These are phyloP conservation scores for Cephonodes hylas DNA, from an alignment of 2,888 invertebrate genomes.

Conservation along the genomic window DNA sequence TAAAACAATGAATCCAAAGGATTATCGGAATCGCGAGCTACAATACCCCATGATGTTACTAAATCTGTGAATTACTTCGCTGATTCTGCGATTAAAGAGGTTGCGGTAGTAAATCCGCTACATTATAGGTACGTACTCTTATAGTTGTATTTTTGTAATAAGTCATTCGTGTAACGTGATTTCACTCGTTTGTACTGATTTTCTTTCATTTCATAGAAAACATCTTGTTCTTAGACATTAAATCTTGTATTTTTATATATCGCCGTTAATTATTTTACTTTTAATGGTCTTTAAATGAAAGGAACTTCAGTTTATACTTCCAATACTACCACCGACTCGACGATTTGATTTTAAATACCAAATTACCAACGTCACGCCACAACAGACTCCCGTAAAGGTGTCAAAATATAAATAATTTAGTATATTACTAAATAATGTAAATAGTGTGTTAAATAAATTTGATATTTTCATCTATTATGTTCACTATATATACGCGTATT, in stretches of 20 bases:
- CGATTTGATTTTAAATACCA: background rate
- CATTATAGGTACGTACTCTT: no score
- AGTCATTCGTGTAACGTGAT: background rate
- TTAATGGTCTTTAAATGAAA: background rate
- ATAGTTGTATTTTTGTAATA: background rate
- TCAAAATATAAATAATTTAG: conserved; percentile 74
- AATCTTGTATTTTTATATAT: no score
- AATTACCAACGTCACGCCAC: conserved; percentile 17
- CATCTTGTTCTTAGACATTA: no score
- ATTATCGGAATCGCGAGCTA: no score
- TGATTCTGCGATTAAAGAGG: no score
- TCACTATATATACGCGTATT: conserved; percentile 57
- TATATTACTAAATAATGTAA: conserved; percentile 80
- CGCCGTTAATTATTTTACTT: background rate
- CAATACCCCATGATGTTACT: no score
- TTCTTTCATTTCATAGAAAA: no score
- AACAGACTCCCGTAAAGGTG: conserved; percentile 60
- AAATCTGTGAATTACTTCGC: no score
- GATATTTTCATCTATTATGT: conserved; percentile 61
- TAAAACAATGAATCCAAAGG: no score
- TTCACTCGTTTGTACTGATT: no score
- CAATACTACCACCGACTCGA: background rate
- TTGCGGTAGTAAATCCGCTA: no score
- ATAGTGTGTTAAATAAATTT: conserved; percentile 60
- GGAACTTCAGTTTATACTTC: background rate